Conservation (phyloP, 2,888 invertebrate species). For the Junonia oenone region DNA sequence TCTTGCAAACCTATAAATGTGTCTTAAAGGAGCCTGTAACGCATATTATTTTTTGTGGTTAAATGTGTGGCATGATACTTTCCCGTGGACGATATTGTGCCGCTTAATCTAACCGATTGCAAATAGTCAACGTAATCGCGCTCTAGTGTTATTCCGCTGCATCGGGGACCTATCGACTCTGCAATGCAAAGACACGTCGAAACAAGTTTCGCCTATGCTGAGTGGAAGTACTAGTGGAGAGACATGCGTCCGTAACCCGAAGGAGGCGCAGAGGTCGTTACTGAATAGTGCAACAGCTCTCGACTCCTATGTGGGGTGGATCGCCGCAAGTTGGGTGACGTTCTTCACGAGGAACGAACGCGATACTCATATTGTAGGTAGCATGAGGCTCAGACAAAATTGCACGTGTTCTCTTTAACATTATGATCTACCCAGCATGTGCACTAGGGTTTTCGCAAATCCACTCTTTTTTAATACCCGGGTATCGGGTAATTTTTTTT, state of each 20-base stretch:
- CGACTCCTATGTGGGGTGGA: conserved; percentile 70
- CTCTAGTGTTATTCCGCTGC: conserved; percentile 73
- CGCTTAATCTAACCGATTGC: conserved; percentile 30
- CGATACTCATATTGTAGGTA: conserved; percentile 69
- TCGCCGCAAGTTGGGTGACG: conserved; percentile 66
- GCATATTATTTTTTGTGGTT: conserved; percentile 9
- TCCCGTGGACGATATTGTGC: conserved; percentile 18
- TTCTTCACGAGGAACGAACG: conserved; percentile 60
- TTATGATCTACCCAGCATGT: conserved; percentile 15
- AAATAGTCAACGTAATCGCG: conserved; percentile 42
- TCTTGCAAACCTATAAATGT: background rate
- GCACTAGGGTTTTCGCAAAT: no score
- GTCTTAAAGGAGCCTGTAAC: background rate
- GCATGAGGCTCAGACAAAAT: conserved; percentile 20
- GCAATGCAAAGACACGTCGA: conserved; percentile 55
- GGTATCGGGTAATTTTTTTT: no score
- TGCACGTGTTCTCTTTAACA: background rate
- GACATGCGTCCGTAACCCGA: conserved; percentile 54
- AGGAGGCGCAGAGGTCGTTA: conserved; percentile 54
- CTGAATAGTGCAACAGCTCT: conserved; percentile 62
- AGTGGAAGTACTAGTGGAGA: conserved; percentile 39
- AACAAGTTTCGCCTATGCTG: conserved; percentile 34
- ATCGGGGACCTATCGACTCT: conserved; percentile 69
- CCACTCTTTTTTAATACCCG: no score
- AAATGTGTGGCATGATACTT: conserved; percentile 39